Conservation (phyloP, 1,140 invertebrate species). For the Carcinoscorpius rotundicauda region DNA sequence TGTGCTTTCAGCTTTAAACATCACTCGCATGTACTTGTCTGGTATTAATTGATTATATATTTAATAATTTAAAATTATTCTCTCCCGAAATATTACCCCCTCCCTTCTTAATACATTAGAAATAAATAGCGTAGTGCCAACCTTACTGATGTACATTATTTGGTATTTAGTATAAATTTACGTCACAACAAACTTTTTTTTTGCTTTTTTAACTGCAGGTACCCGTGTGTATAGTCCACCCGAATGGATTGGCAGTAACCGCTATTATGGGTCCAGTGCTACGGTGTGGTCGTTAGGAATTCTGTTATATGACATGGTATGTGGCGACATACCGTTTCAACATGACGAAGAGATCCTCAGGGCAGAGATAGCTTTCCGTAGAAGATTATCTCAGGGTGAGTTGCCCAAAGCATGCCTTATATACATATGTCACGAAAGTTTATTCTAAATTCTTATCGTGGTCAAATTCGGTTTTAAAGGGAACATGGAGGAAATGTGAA, state of each 20-base stretch:
- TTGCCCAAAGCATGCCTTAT: background rate
- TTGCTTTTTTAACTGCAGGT: slow-evolving; percentile 27
- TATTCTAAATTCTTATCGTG: background rate
- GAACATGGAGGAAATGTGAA: too few relatives aligned
- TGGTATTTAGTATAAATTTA: too few relatives aligned
- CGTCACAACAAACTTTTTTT: background rate
- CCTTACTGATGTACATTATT: too few relatives aligned
- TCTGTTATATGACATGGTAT: slow-evolving; percentile 53
- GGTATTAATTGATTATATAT: too few relatives aligned
- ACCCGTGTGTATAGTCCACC: slow-evolving; percentile 54
- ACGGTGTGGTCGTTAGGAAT: slow-evolving; percentile 56
- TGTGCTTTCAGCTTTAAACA: too few relatives aligned
- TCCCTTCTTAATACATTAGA: too few relatives aligned
- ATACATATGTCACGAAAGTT: too few relatives aligned
- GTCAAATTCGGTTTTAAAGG: too few relatives aligned
- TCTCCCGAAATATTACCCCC: background rate
- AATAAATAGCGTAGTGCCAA: too few relatives aligned
- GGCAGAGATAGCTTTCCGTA: slow-evolving; percentile 38
- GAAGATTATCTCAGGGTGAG: slow-evolving; percentile 35
- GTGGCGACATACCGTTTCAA: slow-evolving; percentile 56
- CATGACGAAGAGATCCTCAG: slow-evolving; percentile 48
- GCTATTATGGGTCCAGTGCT: slow-evolving; percentile 46
- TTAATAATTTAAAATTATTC: background rate
- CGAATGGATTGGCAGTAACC: slow-evolving; percentile 48
- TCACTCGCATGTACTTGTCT: too few relatives aligned